Evolutionary conservation across 2,888 invertebrate species (phyloP), one percentile per base, ranked within the genome.

Genomic region (Lysandra bellargus): DNA sequence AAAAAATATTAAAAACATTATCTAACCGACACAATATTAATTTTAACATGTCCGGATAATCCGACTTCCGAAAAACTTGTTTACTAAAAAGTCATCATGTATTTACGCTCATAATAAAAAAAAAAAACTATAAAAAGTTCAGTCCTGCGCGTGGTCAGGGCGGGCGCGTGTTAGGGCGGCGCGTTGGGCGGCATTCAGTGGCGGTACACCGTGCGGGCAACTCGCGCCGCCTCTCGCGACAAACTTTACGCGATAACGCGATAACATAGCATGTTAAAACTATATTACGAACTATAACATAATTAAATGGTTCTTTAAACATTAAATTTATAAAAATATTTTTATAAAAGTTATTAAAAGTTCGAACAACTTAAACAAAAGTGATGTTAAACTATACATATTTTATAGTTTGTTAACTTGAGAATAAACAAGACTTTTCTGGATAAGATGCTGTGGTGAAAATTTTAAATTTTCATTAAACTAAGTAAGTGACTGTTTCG

Each of bases 371-470:
- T 17, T 64, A 14, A 57, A 17, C 57, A 57, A 17, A 33, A 69
- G 69, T 69, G 33, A 69, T 69, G 69, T 69, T 37, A 49, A 49
- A 9, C 49, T 49, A 14, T 69, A 17, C 69, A 14, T 6, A 61
- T 23, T 69, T 14, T 5, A 37, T 4, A 33, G 9, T 33, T 69
- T 23, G 33, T 69, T 69, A 14, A 69, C 1, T 12, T 69, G 12
- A 33, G 69, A 69, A 5, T 69, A 64, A 3, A 64, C 64, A 64
- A 30, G 23, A 64, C 23, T 64, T 64, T 33, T 1, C 5, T 14
- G 69, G 69, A 69, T 69, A 37, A 12, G 69, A 69, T 69, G 69
- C 33, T 69, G 69, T 69, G 37, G 69, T 69, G 69, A 64, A 64
- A 64, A 69, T 33, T 64, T 33, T 17, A 69, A 14, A 5, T 69